These are phyloP conservation scores for Globia sparganii DNA, from an alignment of 2,888 invertebrate species.

Conservation along the genomic window DNA sequence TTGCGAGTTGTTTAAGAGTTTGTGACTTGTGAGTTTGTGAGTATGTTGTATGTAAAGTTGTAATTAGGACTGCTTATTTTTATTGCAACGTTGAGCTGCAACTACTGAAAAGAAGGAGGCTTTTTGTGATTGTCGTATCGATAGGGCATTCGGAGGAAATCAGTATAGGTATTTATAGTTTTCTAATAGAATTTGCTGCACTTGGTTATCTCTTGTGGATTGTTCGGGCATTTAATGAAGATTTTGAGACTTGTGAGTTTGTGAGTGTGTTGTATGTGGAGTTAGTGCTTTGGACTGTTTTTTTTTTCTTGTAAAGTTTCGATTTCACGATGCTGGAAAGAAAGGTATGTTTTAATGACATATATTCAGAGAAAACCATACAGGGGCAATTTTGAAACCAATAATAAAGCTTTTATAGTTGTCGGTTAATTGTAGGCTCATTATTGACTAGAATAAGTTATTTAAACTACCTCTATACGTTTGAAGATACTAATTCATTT, in stretches of 20 bases:
- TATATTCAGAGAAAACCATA: not conserved
- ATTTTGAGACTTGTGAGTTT: constrained; percentile 63
- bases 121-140: not conserved
- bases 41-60: not conserved
- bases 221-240: constrained; percentile 74
- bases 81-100: not conserved
- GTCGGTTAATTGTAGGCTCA: not conserved
- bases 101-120: no score
- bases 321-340: not conserved
- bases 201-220: constrained; percentile 10
- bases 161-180: not conserved
- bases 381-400: not conserved
- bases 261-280: constrained; percentile 28
- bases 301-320: not conserved
- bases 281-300: not conserved
- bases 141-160: not conserved
- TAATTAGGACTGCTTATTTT: not conserved
- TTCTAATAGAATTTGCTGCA: not conserved
- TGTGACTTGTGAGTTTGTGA: not conserved
- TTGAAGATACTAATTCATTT: not conserved
- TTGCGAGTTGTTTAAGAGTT: not conserved
- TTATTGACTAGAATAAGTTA: not conserved
- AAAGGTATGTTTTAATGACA: not conserved
- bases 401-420: not conserved
- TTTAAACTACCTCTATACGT: not conserved